These are phyloP conservation scores for Strigamia maritima DNA, from an alignment of 2,888 invertebrate species.

Conservation along the genomic window DNA sequence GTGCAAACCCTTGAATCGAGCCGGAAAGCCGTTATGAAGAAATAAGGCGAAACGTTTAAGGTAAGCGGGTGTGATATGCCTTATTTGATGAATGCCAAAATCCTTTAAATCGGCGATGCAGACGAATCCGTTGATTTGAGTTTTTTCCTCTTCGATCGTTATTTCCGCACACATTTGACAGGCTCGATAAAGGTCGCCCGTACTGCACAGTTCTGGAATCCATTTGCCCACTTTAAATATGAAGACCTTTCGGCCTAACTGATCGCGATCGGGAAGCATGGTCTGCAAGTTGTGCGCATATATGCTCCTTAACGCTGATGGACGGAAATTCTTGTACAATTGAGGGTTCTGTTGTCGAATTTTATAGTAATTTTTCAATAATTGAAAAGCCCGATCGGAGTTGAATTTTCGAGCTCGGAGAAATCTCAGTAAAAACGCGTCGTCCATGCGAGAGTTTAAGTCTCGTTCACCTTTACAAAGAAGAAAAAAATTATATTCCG, in stretches of 20 bases:
- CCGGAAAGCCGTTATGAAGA: conserved; percentile 70
- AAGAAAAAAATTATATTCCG: no score
- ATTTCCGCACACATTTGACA: conserved; percentile 59
- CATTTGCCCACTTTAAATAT: conserved; percentile 48
- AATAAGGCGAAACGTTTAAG: conserved; percentile 49
- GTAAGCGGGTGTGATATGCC: conserved; percentile 51
- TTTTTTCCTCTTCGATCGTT: conserved; percentile 58
- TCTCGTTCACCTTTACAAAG: conserved; percentile 47
- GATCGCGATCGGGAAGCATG: neutral
- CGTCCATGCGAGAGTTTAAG: conserved; percentile 56
- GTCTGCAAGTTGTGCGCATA: conserved; percentile 28
- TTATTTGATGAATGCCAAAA: conserved; percentile 55
- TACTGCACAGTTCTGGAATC: conserved; percentile 50
- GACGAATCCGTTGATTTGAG: conserved; percentile 58
- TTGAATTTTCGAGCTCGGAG: conserved; percentile 85
- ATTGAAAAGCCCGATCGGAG: conserved; percentile 73
- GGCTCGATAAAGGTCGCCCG: conserved; percentile 58
- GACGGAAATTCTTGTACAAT: conserved; percentile 31
- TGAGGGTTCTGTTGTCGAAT: neutral
- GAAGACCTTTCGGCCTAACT: neutral
- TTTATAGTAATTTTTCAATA: conserved; percentile 62
- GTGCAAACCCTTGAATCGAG: conserved; percentile 81
- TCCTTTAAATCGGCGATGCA: conserved; percentile 54
- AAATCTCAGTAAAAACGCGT: conserved; percentile 72
- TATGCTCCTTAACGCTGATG: neutral